Conservation (phyloP, 2,113 vertebrate genomes). For the Istiophorus platypterus region DNA sequence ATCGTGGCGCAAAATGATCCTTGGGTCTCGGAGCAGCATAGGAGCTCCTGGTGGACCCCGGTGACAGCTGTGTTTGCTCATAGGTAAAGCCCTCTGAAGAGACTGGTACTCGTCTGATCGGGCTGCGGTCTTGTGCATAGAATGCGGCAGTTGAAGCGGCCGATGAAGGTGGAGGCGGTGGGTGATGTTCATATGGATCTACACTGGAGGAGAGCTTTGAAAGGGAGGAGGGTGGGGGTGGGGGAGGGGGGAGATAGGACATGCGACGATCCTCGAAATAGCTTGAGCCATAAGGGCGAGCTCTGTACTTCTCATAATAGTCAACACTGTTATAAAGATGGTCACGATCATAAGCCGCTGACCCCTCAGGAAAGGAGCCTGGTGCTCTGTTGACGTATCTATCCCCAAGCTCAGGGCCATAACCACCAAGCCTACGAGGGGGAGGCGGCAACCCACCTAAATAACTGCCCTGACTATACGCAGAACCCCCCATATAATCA, state of each 20-base stretch:
- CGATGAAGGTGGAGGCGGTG: constrained; percentile 81
- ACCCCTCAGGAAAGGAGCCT: constrained; percentile 63
- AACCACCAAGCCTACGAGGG: constrained; percentile 59
- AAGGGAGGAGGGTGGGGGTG: constrained; percentile 83
- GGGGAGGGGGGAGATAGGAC: constrained; percentile 86
- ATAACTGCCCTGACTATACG: constrained; percentile 74
- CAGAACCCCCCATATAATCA: constrained; percentile 68
- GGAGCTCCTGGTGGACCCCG: constrained; percentile 85
- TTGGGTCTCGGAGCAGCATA: constrained; percentile 85
- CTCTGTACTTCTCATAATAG: constrained; percentile 94
- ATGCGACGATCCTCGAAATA: constrained; percentile 89
- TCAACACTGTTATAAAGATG: constrained; percentile 83
- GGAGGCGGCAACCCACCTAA: constrained; percentile 61
- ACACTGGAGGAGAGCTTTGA: constrained; percentile 87
- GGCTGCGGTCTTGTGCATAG: constrained; percentile 91
- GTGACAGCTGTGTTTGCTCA: constrained; percentile 90
- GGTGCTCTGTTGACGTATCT: constrained; percentile 72
- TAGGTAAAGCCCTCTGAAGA: constrained; percentile 86
- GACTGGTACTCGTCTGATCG: constrained; percentile 86
- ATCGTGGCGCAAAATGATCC: constrained; percentile 88
- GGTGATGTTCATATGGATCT: constrained; percentile 87
- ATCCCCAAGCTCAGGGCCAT: constrained; percentile 81
- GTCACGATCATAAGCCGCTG: constrained; percentile 67
- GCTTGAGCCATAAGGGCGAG: constrained; percentile 88
- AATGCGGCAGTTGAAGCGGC: constrained; percentile 77